Evolutionary conservation across 2,113 vertebrate genomes (phyloP), one percentile per base, ranked within the genome.

Genomic region (Orientallactaga bullata): DNA sequence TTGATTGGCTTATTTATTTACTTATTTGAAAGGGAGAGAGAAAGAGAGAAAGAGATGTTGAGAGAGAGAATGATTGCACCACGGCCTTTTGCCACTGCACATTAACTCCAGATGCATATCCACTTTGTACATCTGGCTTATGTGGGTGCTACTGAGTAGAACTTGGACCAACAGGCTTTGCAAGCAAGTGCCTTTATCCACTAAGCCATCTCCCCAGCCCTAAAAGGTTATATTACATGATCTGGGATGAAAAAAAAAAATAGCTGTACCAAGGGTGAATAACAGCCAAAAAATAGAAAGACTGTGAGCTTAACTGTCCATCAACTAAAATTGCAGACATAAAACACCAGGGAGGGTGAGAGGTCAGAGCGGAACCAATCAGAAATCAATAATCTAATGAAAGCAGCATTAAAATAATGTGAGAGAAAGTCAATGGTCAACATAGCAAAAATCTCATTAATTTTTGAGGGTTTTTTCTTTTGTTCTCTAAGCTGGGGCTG

Each of bases 361-460:
- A 85, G 23, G 58, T 58, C n/a, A 85, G 39, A 88, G 28, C 30
- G 30, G 12, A 58, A 73, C 30, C 76, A 65, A 30, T 51, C 21
- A 84, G 15, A 86, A 94, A 32, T 78, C 58, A 72, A n/a, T 69
- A 61, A 65, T 26, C 68, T 16, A 91, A 63, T 23, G 37, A 39
- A 81, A 68, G 1, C 16, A 93, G 42, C 9, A 23, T 55, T 58
- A 30, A 76, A 68, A 23, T 20, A 15, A 24, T 21, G 55, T 30
- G 4, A 79, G 7, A 30, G 55, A 0, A 65, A 68, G 6, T 78
- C 60, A 79, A 2, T 74, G 68, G 61, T 47, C 2, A 13, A 35
- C 66, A 63, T 85, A 69, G 58, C 26, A 88, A 87, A 95, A 73
- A 82, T 82, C 18, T 89, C 60, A 72, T n/a, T 55, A 80, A 60